A percentile compares a stretch with the other conserved stretches of the same genome.
These are phyloP conservation scores for Apamea anceps DNA, from an alignment of 2,888 invertebrate species.

Conservation along the genomic window DNA sequence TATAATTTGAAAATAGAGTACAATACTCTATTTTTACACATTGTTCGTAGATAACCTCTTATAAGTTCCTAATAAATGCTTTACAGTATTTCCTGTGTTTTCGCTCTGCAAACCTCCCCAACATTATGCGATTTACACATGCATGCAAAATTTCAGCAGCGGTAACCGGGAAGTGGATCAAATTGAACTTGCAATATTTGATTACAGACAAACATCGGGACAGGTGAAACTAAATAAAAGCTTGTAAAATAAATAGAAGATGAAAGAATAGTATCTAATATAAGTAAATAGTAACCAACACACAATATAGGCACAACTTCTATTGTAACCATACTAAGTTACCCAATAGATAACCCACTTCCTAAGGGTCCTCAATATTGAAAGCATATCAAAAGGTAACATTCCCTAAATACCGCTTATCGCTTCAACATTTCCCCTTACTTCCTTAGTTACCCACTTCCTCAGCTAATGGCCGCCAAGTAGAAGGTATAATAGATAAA, in stretches of 20 bases:
- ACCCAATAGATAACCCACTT: neutral
- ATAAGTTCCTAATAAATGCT: no score
- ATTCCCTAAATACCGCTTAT: neutral
- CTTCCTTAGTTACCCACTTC: neutral
- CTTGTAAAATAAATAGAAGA: neutral
- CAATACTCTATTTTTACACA: no score
- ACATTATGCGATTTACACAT: no score
- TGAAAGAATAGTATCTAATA: neutral
- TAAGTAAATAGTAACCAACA: neutral
- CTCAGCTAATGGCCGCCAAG: conserved; percentile 36
- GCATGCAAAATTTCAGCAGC: no score
- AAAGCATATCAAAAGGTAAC: neutral
- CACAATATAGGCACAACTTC: neutral
- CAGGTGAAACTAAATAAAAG: no score
- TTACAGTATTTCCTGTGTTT: no score
- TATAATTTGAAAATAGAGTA: no score
- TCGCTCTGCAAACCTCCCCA: no score
- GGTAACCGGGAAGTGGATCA: no score
- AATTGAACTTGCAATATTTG: no score
- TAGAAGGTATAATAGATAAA: conserved; percentile 54
- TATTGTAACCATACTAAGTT: neutral
- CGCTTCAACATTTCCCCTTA: neutral
- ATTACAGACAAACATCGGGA: no score
- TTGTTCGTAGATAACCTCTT: no score
- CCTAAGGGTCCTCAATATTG: neutral